Evolutionary conservation across 2,797 vertebrate genomes (phyloP).

Genomic region (Anguilla pacifica): DNA sequence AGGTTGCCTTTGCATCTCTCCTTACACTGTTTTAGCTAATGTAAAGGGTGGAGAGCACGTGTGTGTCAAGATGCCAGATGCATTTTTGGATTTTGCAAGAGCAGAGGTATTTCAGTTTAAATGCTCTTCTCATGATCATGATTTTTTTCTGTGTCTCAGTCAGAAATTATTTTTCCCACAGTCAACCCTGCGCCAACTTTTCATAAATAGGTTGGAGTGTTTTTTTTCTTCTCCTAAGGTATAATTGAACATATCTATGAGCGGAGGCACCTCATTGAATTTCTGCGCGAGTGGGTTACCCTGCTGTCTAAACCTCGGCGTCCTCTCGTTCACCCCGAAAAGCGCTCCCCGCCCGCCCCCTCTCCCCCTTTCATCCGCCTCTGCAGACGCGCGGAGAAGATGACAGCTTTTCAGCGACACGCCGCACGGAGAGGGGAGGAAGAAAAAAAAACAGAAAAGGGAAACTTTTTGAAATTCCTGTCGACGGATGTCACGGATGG

Average conservation of each 20-base stretch:
- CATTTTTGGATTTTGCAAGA: not conserved
- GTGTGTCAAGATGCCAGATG: not conserved
- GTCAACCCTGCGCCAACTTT: not conserved
- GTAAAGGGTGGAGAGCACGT: not conserved
- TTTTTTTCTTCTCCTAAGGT: slow-evolving; percentile 39
- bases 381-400: slow-evolving; percentile 69
- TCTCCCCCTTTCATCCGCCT: slow-evolving; percentile 71
- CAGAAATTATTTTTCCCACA: not conserved
- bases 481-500: slow-evolving; percentile 54
- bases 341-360: slow-evolving; percentile 20
- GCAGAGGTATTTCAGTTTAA: not conserved
- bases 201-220: slow-evolving; percentile 30
- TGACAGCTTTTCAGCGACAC: slow-evolving; percentile 74
- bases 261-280: slow-evolving; percentile 41
- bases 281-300: slow-evolving; percentile 51
- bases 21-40: not conserved
- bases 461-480: slow-evolving; percentile 60
- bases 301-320: slow-evolving; percentile 67
- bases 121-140: slow-evolving; percentile 42
- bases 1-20: not conserved
- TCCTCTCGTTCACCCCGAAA: slow-evolving; percentile 78
- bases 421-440: slow-evolving; percentile 41
- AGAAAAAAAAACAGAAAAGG: slow-evolving; percentile 40
- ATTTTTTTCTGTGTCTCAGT: slow-evolving; percentile 14
- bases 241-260: slow-evolving; percentile 52